A percentile compares a stretch with the other conserved stretches of the same genome.
These are phyloP conservation scores for Gasterosteus aculeatus DNA, from an alignment of 2,113 vertebrate genomes.

Conservation along the genomic window DNA sequence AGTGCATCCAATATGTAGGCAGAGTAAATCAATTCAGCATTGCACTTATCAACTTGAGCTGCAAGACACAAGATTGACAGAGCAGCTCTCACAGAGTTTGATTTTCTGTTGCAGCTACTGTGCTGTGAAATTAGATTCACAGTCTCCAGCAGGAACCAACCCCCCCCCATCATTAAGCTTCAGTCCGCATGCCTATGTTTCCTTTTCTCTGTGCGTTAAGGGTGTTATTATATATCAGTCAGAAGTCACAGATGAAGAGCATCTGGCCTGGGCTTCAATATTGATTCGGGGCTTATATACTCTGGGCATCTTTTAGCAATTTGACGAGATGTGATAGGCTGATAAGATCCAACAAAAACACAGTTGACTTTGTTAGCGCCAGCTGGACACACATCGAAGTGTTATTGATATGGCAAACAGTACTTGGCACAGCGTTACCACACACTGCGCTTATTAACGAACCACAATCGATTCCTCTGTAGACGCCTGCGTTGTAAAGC, in stretches of 20 bases:
- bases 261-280: slow-evolving; percentile 72
- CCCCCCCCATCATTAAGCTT: slow-evolving; percentile 71
- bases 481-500: slow-evolving; percentile 65
- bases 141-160: slow-evolving; percentile 69
- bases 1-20: slow-evolving; percentile 69
- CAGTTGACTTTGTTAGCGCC: slow-evolving; percentile 74
- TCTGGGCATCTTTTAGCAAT: slow-evolving; percentile 76
- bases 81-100: slow-evolving; percentile 80
- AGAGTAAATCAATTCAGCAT: slow-evolving; percentile 80
- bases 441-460: slow-evolving; percentile 82
- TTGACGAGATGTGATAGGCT: slow-evolving; percentile 81
- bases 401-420: slow-evolving; percentile 83
- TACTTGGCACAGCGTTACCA: slow-evolving; percentile 78
- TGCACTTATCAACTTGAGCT: slow-evolving; percentile 78
- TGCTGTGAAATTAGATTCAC: slow-evolving; percentile 84
- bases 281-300: slow-evolving; percentile 79
- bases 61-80: slow-evolving; percentile 79
- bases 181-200: slow-evolving; percentile 71
- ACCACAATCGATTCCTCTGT: slow-evolving; percentile 78
- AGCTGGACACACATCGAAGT: slow-evolving; percentile 78
- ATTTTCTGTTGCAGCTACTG: slow-evolving; percentile 81
- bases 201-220: slow-evolving; percentile 63
- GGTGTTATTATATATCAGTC: slow-evolving; percentile 80
- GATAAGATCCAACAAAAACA: slow-evolving; percentile 81
- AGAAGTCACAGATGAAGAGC: slow-evolving; percentile 79